phyloP scores from a whole-genome alignment of 2,797 vertebrate species.

The Anguilla megastoma region DNA sequence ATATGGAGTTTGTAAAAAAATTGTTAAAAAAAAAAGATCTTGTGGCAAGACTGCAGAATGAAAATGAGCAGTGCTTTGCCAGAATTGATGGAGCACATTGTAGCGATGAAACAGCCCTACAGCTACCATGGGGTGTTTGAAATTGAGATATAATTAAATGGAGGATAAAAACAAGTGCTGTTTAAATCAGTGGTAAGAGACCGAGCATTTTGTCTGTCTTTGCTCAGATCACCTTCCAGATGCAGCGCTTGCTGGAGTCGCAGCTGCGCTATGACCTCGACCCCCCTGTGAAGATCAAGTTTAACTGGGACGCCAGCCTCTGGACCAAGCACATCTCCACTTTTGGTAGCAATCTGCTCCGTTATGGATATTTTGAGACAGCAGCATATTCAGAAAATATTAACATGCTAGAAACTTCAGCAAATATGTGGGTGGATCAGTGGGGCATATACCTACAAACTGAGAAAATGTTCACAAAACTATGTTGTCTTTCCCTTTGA shows the following conservation, averaged over 20 bases:
- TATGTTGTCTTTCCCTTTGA: neutral
- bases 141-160: neutral
- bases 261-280: slow-evolving; percentile 78
- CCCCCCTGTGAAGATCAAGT: slow-evolving; percentile 88
- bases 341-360: slow-evolving; percentile 72
- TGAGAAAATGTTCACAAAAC: neutral
- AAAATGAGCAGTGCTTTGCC: neutral
- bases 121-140: neutral
- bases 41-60: neutral
- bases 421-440: neutral
- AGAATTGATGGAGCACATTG: neutral
- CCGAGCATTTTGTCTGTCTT: slow-evolving; percentile 1
- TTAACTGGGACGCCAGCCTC: slow-evolving; percentile 95
- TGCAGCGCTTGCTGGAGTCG: slow-evolving; percentile 88
- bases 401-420: neutral
- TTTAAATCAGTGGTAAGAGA: neutral
- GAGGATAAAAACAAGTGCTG: neutral
- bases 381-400: neutral
- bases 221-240: slow-evolving; percentile 91
- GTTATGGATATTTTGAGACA: neutral
- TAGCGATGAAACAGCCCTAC: neutral
- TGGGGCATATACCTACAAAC: neutral
- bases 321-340: slow-evolving; percentile 94
- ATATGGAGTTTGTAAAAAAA: neutral
- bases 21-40: neutral